Evolutionary conservation across 2,113 vertebrate species (phyloP), one percentile per base, ranked within the genome.

Genomic region (Benitochromis conjunctus): DNA sequence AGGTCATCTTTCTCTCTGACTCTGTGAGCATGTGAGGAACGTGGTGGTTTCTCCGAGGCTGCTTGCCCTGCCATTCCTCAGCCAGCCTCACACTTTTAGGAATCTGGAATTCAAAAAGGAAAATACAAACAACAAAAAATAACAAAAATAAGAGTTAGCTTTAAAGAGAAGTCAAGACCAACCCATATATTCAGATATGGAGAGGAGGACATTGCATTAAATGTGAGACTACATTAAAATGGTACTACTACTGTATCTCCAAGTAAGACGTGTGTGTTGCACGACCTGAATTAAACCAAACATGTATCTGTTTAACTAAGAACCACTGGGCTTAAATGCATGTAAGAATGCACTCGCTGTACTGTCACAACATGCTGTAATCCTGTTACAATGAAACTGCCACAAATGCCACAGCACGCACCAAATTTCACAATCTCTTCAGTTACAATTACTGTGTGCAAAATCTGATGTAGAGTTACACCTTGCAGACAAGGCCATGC

Each of bases 11-110:
- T 89, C 88, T 92, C 84, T 93, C 88, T 90, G 88, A 87, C 83
- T 90, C 88, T 92, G 86, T 71, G 88, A 91, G 81, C 54, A 60
- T 69, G 83, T 89, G 91, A 91, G 91, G 85, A 91, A 85, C 81
- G 29, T 66, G 86, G 90, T 89, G 87, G 90, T 76, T 95, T 95
- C 95, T 97, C 95, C 96, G 55, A 94, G 95, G 95, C 96, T 96
- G 96, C 96, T 97, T 97, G 95, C 97, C 97, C 95, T 94, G 96
- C 95, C 95, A 95, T 95, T 97, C 96, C 94, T 95, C 96, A 94
- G 94, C 94, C 95, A 95, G 96, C 93, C 93, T 95, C 96, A 92
- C 95, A 92, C 95, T 96, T 97, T 97, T 98, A 99, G 97, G 98
- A 97, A 98, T 98, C 98, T 99, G 97, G 89, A 97, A 98, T 94